Base-by-base conservation (phyloP, 2,113 vertebrate genomes). In the Psilopogon haemacephalus region DNA sequence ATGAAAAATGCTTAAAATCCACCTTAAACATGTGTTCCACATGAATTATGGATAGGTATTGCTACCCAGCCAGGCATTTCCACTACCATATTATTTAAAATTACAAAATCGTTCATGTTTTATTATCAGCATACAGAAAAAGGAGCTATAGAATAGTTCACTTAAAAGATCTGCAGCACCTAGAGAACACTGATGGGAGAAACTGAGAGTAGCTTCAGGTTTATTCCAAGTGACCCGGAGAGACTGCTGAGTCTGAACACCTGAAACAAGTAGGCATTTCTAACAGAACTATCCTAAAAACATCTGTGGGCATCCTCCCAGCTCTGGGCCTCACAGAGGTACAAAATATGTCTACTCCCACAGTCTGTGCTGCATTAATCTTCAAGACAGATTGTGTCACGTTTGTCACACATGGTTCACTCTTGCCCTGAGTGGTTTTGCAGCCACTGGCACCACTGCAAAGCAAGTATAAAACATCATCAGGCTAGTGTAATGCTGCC, bases 361-460 rank as follows among this genome's bases (percentile, higher is more conserved):
- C 54, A 42, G 19, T 12, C 67, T 55, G 33, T 50, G 37, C 19
- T 33, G 37, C 0, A 0, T 42, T 89, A 55, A 77, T 73, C 76
- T 60, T 82, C 58, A 73, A 72, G 73, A 35, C 1, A 7, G n/a
- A 44, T 82, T 42, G 65, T 88, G 86, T 88, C 94, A 67, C 1
- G 0, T 95, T 84, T 75, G 70, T 95, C 59, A 63, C 74, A 90
- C 23, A 0, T 14, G 55, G 63, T 74, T 93, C 35, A 6, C 28
- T 93, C 46, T 70, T 63, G n/a, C 21, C 38, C 35, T 92, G 37
- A 88, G 54, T 50, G 76, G 30, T 93, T 95, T 85, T 76, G 86
- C 84, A 95, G 92, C 32, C 77, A 35, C 40, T 67, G 73, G 62
- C 65, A 79, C n/a, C 13, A 18, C 23, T 76, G 71, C 63, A 83